Base-by-base conservation (phyloP, 2,113 vertebrate genomes). In the Columba janthina region DNA sequence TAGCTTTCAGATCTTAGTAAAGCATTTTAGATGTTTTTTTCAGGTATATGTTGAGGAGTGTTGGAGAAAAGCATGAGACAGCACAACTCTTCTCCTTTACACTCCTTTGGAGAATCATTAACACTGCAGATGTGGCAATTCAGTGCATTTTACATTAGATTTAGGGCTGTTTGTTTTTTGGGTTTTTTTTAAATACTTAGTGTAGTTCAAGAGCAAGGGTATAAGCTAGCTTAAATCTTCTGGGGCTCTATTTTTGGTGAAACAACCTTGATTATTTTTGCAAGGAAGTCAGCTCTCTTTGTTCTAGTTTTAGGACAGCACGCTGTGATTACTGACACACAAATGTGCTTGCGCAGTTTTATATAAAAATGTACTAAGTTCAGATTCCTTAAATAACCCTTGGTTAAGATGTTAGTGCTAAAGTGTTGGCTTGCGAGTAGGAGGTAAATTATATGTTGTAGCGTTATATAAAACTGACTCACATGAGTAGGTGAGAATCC, bases 401-500 rank as follows among this genome's bases (percentile, higher is more conserved):
- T 90, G 91, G 73, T 86, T 95, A 94, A 97, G 96, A 97, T 97
- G 94, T 94, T 98, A 97, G 97, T 97, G 96, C 95, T 95, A 67
- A 98, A 97, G 96, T 97, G 96, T 95, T 98, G 96, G 96, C 92
- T 98, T 98, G 95, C 97, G 94, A 97, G 98, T 98, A 97, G 97
- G 98, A 97, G 95, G 98, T 44, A 98, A 98, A 98, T 98, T 98
- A 97, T 97, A 97, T 95, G 90, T 97, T 98, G 95, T 94, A 97
- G 91, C 86, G 58, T 98, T 98, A 98, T 97, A 96, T 98, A 98
- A 98, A 98, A 97, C 97, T 98, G 98, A 98, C 97, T 98, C 98
- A 98, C 95, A 94, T 96, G 95, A 97, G 98, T 98, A 97, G 98
- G 98, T 97, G 96, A 98, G 97, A 97, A 98, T 96, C 97, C 96